Conservation (phyloP, 2,113 vertebrate species). For the Hyla sarda region DNA sequence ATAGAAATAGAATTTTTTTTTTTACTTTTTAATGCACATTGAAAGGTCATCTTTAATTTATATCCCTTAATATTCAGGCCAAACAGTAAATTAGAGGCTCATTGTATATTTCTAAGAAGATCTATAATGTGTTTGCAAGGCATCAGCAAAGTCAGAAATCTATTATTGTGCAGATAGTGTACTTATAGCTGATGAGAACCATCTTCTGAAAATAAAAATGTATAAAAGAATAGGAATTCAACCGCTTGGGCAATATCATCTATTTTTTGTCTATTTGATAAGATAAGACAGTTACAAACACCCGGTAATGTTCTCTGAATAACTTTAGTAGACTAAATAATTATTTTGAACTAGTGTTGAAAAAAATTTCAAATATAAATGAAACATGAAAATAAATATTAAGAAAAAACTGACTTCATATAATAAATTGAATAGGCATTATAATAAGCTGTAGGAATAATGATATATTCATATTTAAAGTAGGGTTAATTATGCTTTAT, state of each 20-base stretch:
- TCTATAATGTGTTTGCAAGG: conserved; percentile 1
- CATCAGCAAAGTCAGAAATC: background rate
- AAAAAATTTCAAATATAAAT: background rate
- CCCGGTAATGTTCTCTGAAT: background rate
- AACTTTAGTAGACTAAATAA: background rate
- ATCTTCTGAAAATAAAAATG: background rate
- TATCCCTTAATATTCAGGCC: background rate
- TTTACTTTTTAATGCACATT: background rate
- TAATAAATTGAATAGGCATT: background rate
- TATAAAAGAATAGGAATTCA: background rate
- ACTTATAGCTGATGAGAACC: background rate
- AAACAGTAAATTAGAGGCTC: background rate
- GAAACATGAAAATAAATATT: background rate
- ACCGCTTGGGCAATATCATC: background rate
- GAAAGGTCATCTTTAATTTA: background rate
- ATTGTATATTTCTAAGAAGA: background rate
- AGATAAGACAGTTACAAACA: background rate
- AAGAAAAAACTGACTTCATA: background rate
- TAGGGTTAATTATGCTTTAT: background rate
- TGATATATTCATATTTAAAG: background rate
- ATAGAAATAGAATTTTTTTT: background rate
- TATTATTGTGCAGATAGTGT: background rate
- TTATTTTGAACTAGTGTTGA: background rate
- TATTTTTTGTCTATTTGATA: background rate
- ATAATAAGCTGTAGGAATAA: background rate